Percentiles rank a stretch among this genome's conserved stretches.
Evolutionary conservation across 2,113 vertebrate species (phyloP).

Genomic region (Egretta garzetta): DNA sequence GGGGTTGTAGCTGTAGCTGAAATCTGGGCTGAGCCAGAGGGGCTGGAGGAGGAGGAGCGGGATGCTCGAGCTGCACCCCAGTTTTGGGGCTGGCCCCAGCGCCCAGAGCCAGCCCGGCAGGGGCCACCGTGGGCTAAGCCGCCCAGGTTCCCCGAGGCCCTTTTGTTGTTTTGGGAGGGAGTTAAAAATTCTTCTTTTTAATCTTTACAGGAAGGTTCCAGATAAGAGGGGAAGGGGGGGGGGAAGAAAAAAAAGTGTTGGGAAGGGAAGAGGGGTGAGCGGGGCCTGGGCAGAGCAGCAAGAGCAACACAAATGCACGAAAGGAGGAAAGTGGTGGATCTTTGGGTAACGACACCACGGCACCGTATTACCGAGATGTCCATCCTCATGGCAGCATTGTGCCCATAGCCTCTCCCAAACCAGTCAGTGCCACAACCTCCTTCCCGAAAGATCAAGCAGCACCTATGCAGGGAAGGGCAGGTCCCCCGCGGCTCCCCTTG

Average conservation of each 20-base stretch:
- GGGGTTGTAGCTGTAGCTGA: neutral
- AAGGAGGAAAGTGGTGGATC: neutral
- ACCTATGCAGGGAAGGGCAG: conserved; percentile 24
- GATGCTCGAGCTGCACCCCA: neutral
- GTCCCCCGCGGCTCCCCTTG: neutral
- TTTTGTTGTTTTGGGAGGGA: conserved; percentile 12
- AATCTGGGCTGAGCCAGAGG: conserved; percentile 8
- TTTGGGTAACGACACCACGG: neutral
- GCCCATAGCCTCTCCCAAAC: neutral
- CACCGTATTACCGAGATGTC: neutral
- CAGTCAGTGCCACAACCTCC: neutral
- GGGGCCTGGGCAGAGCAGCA: neutral
- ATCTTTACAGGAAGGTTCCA: neutral
- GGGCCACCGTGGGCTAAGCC: neutral
- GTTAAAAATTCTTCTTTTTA: neutral
- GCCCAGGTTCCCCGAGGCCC: neutral
- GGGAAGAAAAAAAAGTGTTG: too few relatives aligned
- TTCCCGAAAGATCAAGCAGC: conserved; percentile 34
- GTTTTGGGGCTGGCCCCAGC: neutral
- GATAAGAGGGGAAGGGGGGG: neutral
- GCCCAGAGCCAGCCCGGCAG: neutral
- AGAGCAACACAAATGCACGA: neutral
- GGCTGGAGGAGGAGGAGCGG: neutral
- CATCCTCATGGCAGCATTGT: conserved; percentile 40
- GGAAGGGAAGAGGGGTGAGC: neutral